Percentiles rank a stretch among this genome's conserved stretches.
Conservation (phyloP, 2,797 vertebrate genomes). For the Brotula barbata region DNA sequence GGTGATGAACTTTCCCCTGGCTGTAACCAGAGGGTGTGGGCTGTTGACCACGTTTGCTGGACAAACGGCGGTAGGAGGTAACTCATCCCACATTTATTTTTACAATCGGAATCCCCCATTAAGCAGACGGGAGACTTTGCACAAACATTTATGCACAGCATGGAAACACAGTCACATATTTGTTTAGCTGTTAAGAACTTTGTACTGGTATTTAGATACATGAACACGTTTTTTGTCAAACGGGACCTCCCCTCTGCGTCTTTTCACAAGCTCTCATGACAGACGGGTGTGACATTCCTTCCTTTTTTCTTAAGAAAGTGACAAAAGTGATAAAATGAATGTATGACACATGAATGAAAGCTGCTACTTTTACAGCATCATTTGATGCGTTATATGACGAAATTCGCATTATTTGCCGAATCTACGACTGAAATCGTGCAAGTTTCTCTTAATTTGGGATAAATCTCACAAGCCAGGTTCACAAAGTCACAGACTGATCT, state of each 20-base stretch:
- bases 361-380: too few relatives aligned
- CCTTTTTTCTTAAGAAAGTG: neutral
- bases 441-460: too few relatives aligned
- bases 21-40: constrained; percentile 49
- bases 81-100: constrained; percentile 52
- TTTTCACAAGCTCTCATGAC: constrained; percentile 14
- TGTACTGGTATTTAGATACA: constrained; percentile 49
- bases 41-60: constrained; percentile 42
- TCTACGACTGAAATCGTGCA: too few relatives aligned
- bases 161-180: constrained; percentile 41
- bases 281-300: constrained; percentile 1
- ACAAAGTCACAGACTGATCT: too few relatives aligned
- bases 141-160: constrained; percentile 58
- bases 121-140: constrained; percentile 44
- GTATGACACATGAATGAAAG: too few relatives aligned
- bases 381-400: too few relatives aligned
- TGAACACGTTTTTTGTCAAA: constrained; percentile 34
- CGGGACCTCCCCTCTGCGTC: constrained; percentile 2
- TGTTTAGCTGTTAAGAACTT: constrained; percentile 44
- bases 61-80: constrained; percentile 51
- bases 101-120: constrained; percentile 63
- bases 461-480: too few relatives aligned
- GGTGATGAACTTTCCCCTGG: constrained; percentile 20
- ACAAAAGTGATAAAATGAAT: too few relatives aligned
- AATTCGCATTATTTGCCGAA: too few relatives aligned